These are phyloP conservation scores for Mus minutoides DNA, from an alignment of 2,797 vertebrate genomes.

Conservation along the genomic window DNA sequence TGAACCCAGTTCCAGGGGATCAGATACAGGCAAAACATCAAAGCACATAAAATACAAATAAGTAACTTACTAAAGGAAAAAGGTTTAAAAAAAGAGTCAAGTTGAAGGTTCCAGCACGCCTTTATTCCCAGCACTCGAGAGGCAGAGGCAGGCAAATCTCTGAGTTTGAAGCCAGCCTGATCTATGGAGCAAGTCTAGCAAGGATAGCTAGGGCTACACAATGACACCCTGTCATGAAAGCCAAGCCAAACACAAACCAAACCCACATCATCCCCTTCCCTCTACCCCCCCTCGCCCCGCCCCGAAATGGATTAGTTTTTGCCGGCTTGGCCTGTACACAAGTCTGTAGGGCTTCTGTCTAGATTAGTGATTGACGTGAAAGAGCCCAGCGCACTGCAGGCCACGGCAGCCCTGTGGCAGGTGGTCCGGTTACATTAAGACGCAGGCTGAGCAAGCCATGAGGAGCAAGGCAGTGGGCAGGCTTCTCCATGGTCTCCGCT, in stretches of 20 bases:
- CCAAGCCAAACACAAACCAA: neutral
- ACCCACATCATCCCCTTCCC: neutral
- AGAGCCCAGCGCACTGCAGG: neutral
- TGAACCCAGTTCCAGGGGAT: neutral
- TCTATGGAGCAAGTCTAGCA: neutral
- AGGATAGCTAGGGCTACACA: neutral
- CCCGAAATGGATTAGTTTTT: neutral
- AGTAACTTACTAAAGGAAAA: neutral
- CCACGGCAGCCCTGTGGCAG: neutral
- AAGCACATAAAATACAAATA: neutral
- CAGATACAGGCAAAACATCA: neutral
- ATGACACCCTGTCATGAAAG: neutral
- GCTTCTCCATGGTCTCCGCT: neutral
- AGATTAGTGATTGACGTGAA: neutral
- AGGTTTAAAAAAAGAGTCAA: neutral
- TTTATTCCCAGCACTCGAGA: neutral
- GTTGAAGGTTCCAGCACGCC: too few species aligned
- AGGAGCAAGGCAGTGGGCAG: too few species aligned
- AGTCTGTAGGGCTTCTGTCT: neutral
- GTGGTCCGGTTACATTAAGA: neutral
- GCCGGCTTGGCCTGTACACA: neutral
- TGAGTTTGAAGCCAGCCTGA: neutral
- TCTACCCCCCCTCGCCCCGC: too few species aligned
- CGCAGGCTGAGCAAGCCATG: neutral
- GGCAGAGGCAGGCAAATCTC: neutral